A percentile compares a stretch with the other conserved stretches of the same genome.
Conservation (phyloP, 2,797 vertebrate genomes). For the Eulemur albifrons region DNA sequence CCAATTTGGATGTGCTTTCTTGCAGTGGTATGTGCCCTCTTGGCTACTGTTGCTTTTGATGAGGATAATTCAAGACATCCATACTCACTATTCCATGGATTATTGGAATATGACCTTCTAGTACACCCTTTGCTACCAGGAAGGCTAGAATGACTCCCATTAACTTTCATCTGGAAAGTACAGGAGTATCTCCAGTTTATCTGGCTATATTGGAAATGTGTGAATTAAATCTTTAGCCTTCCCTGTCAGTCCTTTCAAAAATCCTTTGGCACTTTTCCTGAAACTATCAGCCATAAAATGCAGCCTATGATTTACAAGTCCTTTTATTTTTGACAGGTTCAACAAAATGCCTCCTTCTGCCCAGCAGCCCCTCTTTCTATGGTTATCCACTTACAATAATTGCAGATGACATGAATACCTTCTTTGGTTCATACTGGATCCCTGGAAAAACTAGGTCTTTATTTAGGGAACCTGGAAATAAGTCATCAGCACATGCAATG, state of each 20-base stretch:
- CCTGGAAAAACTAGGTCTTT: not conserved
- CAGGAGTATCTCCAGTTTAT: not conserved
- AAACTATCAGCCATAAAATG: not conserved
- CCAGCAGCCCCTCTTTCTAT: not conserved
- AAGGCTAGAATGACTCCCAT: not conserved
- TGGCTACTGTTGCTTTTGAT: not conserved
- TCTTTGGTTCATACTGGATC: not conserved
- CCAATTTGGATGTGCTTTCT: not conserved
- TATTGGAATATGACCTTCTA: not conserved
- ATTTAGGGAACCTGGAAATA: not conserved
- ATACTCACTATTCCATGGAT: not conserved
- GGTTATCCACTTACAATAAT: not conserved
- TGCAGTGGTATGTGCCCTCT: not conserved
- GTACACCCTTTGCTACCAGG: not conserved
- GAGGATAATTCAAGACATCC: not conserved
- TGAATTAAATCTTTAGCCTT: not conserved
- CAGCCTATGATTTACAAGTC: not conserved
- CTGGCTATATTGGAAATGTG: not conserved
- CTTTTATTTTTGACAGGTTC: not conserved
- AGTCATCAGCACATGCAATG: not conserved
- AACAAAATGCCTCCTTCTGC: not conserved
- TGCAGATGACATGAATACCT: not conserved
- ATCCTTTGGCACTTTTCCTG: not conserved
- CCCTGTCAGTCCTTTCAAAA: not conserved
- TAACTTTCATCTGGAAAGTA: not conserved